Evolutionary conservation across 2,113 vertebrate genomes (phyloP).

Genomic region (Gopherus flavomarginatus): DNA sequence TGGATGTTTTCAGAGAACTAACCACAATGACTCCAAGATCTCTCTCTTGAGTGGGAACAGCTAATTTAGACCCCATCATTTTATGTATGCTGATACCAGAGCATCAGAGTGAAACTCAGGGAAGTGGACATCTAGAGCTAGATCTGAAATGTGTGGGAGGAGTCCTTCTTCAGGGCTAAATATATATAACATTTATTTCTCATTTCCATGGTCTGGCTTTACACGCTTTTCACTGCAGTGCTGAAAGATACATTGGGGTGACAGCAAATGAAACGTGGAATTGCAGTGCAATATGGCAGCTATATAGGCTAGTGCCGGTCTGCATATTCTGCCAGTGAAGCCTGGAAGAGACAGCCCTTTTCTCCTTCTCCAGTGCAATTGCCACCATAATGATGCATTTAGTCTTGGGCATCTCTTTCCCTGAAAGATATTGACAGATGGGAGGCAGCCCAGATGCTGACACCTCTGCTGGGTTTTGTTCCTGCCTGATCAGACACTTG

Average conservation of each 20-base stretch:
- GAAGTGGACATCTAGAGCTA: neutral
- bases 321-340: neutral
- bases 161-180: neutral
- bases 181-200: neutral
- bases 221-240: neutral
- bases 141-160: neutral
- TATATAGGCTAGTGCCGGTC: neutral
- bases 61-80: too few species aligned
- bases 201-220: neutral
- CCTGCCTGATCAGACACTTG: neutral
- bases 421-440: neutral
- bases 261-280: neutral
- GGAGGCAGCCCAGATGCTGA: neutral
- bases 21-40: too few species aligned
- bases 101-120: neutral
- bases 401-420: neutral
- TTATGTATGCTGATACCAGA: neutral
- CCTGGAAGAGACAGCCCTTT: neutral
- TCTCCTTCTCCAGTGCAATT: neutral
- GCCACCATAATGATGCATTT: neutral
- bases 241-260: neutral
- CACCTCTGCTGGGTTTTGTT: accelerated
- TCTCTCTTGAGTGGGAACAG: too few species aligned
- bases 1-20: too few species aligned
- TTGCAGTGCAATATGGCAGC: neutral